Base-by-base conservation (phyloP, 2,797 vertebrate species). In the Sciurus vulgaris region DNA sequence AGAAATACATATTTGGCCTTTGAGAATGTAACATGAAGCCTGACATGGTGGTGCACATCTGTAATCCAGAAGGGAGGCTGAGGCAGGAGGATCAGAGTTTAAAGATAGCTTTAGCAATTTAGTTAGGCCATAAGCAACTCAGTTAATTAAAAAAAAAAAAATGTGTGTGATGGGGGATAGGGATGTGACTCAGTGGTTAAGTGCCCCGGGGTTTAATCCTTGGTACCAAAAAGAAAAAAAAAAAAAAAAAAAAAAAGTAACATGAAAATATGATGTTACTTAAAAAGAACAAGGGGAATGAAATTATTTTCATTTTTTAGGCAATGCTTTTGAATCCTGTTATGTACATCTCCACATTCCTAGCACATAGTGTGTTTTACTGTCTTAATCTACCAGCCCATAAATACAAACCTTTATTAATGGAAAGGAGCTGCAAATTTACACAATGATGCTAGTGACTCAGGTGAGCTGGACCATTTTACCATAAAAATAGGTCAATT, bases 291-390 rank as follows among this genome's bases (percentile, higher is more conserved):
- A 12, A 94, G 72, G 12, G 28, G 91, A 86, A 90, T 63, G 82
- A 77, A 94, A 90, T 81, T 49, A 91, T 51, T 91, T 85, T 93
- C 59, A 89, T 86, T 93, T 56, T 35, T 54, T 77, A 83, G 51
- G 33, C n/a, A 86, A 56, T 17, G 8, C 82, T 87, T 89, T 76
- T 56, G 10, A 81, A 65, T 47, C 67, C 41, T 26, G 11, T 63
- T 72, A 44, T 20, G 51, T 6, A 33, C 0, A 35, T 61, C 44
- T 30, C 12, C 59, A 78, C 1, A 63, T 54, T 81, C n/a, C 54
- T 26, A 35, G 72, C 6, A 78, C 81, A 63, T 51, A 65, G n/a
- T 81, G 24, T 49, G 18, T 24, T 82, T 93, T 89, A 28, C 47
- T 87, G 7, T 96, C 49, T 78, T 84, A 44, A 47, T 28, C 65